These are phyloP conservation scores for Aspidoscelis tigris DNA, from an alignment of 2,113 vertebrate species.

Conservation along the genomic window DNA sequence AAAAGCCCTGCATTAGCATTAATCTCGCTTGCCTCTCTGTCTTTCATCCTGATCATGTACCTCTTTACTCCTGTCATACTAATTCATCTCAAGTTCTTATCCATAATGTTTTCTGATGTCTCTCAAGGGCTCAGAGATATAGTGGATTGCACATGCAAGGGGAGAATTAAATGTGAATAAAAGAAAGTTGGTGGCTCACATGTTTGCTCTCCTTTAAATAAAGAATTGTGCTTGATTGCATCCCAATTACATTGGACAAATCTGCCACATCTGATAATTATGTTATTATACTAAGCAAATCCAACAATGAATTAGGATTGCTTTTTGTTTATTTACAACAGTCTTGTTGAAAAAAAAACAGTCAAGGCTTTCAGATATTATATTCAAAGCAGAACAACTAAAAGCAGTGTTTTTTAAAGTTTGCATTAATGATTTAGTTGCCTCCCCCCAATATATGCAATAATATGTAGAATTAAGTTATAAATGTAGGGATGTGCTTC, in stretches of 20 bases:
- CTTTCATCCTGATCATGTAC: background rate
- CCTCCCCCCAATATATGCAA: slow-evolving; percentile 94
- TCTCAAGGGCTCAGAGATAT: background rate
- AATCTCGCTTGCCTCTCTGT: background rate
- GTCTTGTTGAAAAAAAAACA: slow-evolving; percentile 72
- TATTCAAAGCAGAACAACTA: slow-evolving; percentile 78
- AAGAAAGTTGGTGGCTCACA: slow-evolving; percentile 35
- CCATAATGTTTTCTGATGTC: background rate
- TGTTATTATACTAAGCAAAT: slow-evolving; percentile 78
- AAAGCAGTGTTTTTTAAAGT: slow-evolving; percentile 75
- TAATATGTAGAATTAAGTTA: slow-evolving; percentile 99
- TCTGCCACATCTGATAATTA: slow-evolving; percentile 75
- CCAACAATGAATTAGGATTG: slow-evolving; percentile 76
- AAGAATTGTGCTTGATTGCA: slow-evolving; percentile 70
- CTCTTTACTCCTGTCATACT: background rate
- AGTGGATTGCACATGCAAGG: background rate
- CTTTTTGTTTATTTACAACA: slow-evolving; percentile 73
- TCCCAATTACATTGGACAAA: slow-evolving; percentile 76
- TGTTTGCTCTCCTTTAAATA: slow-evolving; percentile 55
- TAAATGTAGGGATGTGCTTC: slow-evolving; percentile 94
- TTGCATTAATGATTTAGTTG: slow-evolving; percentile 83
- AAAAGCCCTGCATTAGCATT: background rate
- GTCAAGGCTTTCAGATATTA: slow-evolving; percentile 76
- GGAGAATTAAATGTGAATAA: background rate
- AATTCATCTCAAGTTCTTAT: background rate